Evolutionary conservation across 2,888 invertebrate species (phyloP).

Genomic region (Melanostoma scalare): DNA sequence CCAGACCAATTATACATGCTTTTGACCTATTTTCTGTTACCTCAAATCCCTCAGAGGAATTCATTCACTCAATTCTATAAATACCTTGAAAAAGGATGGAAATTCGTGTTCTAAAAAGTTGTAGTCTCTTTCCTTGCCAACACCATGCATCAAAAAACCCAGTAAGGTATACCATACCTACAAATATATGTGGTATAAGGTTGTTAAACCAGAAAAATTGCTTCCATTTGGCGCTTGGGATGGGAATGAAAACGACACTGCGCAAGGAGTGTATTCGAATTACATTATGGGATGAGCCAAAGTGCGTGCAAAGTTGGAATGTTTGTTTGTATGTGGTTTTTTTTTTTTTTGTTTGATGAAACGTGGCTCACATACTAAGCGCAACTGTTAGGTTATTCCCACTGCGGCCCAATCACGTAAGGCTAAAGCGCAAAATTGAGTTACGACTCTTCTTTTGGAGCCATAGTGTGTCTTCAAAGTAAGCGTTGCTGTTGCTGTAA

Average conservation of each 20-base stretch:
- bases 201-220: conserved; percentile 57
- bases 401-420: conserved; percentile 52
- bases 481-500: conserved; percentile 30
- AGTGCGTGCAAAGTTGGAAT: conserved; percentile 29
- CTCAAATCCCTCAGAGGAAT: conserved; percentile 43
- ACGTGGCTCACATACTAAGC: conserved; percentile 50
- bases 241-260: not conserved
- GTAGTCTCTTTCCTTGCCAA: too few relatives aligned
- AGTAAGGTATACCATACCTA: too few relatives aligned
- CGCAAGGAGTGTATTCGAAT: not conserved
- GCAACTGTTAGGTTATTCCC: conserved; percentile 31
- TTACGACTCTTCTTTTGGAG: conserved; percentile 20
- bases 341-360: conserved; percentile 12
- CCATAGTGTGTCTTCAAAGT: conserved; percentile 38
- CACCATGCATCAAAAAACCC: too few relatives aligned
- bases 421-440: conserved; percentile 56
- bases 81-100: too few relatives aligned
- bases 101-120: too few relatives aligned
- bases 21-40: conserved; percentile 51
- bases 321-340: conserved; percentile 15
- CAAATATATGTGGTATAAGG: not conserved
- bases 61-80: not conserved
- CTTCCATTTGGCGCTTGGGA: conserved; percentile 32
- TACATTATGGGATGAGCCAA: not conserved
- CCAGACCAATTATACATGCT: conserved; percentile 48